phyloP scores from a whole-genome alignment of 1,140 invertebrate genomes.

The Helicoverpa armigera region DNA sequence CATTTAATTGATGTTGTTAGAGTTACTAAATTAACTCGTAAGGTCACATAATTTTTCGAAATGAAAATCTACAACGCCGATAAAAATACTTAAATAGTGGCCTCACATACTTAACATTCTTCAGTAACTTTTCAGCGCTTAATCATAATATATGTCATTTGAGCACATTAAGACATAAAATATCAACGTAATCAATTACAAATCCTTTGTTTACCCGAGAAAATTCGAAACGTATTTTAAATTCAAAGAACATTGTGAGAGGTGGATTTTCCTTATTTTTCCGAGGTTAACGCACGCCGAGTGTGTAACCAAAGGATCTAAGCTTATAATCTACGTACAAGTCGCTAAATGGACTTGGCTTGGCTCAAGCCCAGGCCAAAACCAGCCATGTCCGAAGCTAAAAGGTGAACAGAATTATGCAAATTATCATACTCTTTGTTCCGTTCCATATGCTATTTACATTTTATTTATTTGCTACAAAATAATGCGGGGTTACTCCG shows the following conservation, averaged over 20 bases:
- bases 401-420: conserved; percentile 81
- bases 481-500: conserved; percentile 66
- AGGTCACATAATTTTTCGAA: no score
- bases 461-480: conserved; percentile 76
- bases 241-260: conserved; percentile 14
- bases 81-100: no score
- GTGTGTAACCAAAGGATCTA: conserved; percentile 61
- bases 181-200: conserved; percentile 2
- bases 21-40: no score
- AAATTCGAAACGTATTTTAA: conserved; percentile 15
- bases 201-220: conserved; percentile 21
- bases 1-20: neutral
- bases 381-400: conserved; percentile 64
- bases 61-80: no score
- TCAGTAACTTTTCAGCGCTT: no score
- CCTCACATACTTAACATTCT: no score
- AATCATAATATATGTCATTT: neutral
- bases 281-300: conserved; percentile 50
- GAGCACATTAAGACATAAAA: conserved; percentile 3
- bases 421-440: conserved; percentile 80
- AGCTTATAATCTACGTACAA: conserved; percentile 75
- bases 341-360: conserved; percentile 73
- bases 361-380: conserved; percentile 72
- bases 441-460: conserved; percentile 71
- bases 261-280: conserved; percentile 38